These are phyloP conservation scores for Poecilia latipinna DNA, from an alignment of 2,113 vertebrate genomes.

Conservation along the genomic window DNA sequence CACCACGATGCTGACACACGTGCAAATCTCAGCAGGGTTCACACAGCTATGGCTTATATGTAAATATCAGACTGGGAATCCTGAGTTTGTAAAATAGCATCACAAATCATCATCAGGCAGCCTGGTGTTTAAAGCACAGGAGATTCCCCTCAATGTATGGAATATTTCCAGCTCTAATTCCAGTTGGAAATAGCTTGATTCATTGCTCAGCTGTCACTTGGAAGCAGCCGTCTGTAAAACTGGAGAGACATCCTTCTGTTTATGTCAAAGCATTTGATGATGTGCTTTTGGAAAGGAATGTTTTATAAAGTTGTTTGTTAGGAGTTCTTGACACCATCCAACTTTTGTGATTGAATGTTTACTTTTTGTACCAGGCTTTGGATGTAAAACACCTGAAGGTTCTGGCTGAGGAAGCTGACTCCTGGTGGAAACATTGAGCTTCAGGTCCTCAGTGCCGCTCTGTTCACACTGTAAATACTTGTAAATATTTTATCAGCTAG, in stretches of 20 bases:
- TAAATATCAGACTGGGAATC: constrained; percentile 26
- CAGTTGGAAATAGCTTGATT: constrained; percentile 27
- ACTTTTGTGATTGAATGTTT: constrained; percentile 31
- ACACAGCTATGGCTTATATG: constrained; percentile 1
- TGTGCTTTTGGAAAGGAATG: constrained; percentile 33
- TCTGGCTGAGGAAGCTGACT: constrained; percentile 1
- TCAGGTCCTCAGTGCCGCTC: constrained; percentile 5
- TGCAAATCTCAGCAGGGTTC: constrained; percentile 10
- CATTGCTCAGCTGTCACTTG: not conserved
- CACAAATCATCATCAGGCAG: not conserved
- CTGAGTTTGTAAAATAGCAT: not conserved
- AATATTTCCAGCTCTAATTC: constrained; percentile 18
- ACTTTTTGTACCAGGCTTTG: constrained; percentile 39
- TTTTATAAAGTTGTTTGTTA: constrained; percentile 55
- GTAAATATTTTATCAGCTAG: constrained; percentile 54
- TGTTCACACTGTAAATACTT: constrained; percentile 56
- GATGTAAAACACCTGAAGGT: constrained; percentile 7
- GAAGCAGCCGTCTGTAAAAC: not conserved
- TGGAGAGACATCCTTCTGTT: too few relatives aligned
- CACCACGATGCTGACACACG: not conserved
- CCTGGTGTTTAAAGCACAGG: constrained; percentile 59
- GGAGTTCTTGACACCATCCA: constrained; percentile 2
- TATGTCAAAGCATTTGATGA: constrained; percentile 15
- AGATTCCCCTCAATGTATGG: constrained; percentile 37
- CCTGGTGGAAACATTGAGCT: not conserved